Evolutionary conservation across 2,113 vertebrate genomes (phyloP).

Genomic region (Neofelis nebulosa): DNA sequence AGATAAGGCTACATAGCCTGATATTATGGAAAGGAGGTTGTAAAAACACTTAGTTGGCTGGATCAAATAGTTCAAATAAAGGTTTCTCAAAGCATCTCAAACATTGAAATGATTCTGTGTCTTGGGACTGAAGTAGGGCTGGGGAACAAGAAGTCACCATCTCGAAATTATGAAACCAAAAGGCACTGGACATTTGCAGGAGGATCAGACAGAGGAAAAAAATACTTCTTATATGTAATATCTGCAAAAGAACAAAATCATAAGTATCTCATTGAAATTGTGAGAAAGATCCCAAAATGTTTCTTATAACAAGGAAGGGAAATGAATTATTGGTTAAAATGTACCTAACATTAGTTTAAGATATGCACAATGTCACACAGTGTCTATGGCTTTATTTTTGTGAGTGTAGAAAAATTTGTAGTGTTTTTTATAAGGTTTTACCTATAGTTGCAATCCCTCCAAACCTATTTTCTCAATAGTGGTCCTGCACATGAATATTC

Average conservation of each 20-base stretch:
- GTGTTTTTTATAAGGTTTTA: not conserved
- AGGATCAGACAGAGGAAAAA: not conserved
- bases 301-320: not conserved
- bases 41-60: not conserved
- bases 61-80: constrained; percentile 35
- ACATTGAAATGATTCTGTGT: not conserved
- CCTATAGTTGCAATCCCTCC: not conserved
- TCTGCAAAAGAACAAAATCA: not conserved
- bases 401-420: not conserved
- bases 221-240: not conserved
- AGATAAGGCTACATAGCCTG: not conserved
- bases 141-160: not conserved
- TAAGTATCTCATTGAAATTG: not conserved
- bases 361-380: not conserved
- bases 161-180: not conserved
- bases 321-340: not conserved
- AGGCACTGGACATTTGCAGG: not conserved
- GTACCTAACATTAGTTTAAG: not conserved
- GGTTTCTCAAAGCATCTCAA: not conserved
- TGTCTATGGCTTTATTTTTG: constrained; percentile 2
- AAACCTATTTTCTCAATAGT: not conserved
- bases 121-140: not conserved
- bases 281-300: not conserved
- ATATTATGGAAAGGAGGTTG: not conserved
- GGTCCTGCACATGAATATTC: not conserved